Evolutionary conservation across 2,888 invertebrate genomes (phyloP).

Genomic region (Aphodius granarius): DNA sequence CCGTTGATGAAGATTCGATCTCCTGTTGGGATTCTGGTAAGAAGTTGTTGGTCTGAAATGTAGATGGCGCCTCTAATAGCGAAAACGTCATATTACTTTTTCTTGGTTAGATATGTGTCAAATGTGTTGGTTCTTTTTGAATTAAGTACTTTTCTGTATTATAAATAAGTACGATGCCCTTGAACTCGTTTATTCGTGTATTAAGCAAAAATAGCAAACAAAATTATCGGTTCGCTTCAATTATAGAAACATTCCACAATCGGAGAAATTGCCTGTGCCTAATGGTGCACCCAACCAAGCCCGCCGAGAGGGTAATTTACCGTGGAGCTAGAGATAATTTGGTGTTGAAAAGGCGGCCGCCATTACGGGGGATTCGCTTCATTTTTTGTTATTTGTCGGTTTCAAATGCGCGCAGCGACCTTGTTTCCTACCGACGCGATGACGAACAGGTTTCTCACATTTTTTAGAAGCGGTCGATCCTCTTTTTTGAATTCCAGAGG

Average conservation of each 20-base stretch:
- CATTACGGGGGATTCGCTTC: conserved; percentile 1
- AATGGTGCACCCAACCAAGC: background rate
- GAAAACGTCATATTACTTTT: no score
- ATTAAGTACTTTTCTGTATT: no score
- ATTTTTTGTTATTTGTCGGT: conserved; percentile 4
- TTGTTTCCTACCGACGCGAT: background rate
- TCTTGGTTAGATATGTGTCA: no score
- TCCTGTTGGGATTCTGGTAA: background rate
- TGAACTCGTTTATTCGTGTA: background rate
- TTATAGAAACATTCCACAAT: background rate
- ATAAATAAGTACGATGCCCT: no score
- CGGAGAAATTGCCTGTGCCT: background rate
- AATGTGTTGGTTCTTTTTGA: no score
- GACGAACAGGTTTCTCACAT: conserved; percentile 13
- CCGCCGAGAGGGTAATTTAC: conserved; percentile 3
- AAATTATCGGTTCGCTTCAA: background rate
- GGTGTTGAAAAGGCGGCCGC: background rate
- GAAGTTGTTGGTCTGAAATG: no score
- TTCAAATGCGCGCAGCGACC: conserved; percentile 8
- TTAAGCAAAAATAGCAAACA: background rate
- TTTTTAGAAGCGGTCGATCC: conserved; percentile 2
- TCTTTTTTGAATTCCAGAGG: conserved; percentile 10
- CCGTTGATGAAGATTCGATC: background rate
- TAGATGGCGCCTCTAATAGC: no score
- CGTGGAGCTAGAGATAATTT: conserved; percentile 8